Base-by-base conservation (phyloP, 2,113 vertebrate species). In the Rhynchopsitta pachyrhyncha region DNA sequence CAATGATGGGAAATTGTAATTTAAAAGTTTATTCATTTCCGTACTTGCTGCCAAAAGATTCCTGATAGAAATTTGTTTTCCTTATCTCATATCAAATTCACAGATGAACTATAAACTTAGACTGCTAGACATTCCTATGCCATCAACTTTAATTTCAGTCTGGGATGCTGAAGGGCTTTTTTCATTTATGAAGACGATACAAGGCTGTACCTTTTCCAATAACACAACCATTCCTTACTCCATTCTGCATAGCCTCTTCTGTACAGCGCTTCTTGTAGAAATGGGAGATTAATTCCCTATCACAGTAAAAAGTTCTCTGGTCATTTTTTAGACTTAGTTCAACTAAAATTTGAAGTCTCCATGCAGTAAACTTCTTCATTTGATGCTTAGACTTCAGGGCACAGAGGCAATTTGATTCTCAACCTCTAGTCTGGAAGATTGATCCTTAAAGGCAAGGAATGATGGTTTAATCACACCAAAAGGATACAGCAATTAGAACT, bases 391-490 rank as follows among this genome's bases (percentile, higher is more conserved):
- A 96, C 97, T 96, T 92, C 84, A 95, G 97, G 95, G 95, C 95
- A 96, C 29, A 3, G 44, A 93, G 41, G 93, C 82, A 97, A 97
- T 97, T 96, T 94, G 93, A 97, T 97, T 97, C 82, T 83, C 80
- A 93, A 81, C 59, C 79, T 96, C 66, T 53, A 53, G 74, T 90
- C 69, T 42, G 52, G 82, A 94, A 87, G 93, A 96, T 11, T 96
- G 92, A 96, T 97, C 91, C 94, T 95, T 95, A 93, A 97, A 97
- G 93, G 94, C 95, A 93, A 93, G 95, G 91, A 97, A 86, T 96
- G 96, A 96, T 97, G 79, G 95, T 95, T 97, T 97, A 97, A 97
- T 97, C 97, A 97, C 94, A 97, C 76, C 47, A 3, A 95, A 96
- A 93, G 92, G 91, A 95, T 92, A 92, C 82, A 82, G 89, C 91